Conservation (phyloP, 1,140 invertebrate genomes). For the Macrobrachium nipponense region DNA sequence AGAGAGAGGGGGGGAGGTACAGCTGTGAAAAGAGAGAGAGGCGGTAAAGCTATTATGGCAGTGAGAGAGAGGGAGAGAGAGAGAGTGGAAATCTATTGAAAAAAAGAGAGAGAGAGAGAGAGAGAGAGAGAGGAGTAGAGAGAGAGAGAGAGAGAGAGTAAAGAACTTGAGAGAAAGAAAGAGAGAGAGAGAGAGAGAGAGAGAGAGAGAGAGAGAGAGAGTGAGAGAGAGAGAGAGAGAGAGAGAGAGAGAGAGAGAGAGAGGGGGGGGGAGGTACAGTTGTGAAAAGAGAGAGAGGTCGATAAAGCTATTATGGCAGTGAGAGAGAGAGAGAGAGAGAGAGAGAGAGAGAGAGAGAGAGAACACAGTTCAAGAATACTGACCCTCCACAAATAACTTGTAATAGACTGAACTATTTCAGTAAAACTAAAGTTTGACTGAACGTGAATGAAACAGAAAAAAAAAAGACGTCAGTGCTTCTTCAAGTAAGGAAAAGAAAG, state of each 20-base stretch:
- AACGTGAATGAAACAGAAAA: no score
- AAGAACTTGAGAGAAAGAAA: no score
- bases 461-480: no score
- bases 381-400: no score
- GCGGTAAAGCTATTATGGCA: background rate
- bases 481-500: no score
- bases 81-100: background rate
- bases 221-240: background rate
- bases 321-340: background rate
- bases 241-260: background rate
- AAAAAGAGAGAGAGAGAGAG: background rate
- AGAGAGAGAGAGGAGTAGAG: background rate
- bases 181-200: background rate
- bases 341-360: conserved; percentile 4
- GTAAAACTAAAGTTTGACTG: no score
- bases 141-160: background rate
- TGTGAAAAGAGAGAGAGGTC: background rate
- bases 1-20: background rate
- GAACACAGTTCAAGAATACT: background rate
- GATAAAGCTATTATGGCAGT: background rate
- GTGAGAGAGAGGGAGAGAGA: background rate
- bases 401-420: no score
- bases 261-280: background rate
- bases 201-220: background rate
- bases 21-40: background rate